Evolutionary conservation across 2,797 vertebrate genomes (phyloP).

Genomic region (Cuculus canorus): DNA sequence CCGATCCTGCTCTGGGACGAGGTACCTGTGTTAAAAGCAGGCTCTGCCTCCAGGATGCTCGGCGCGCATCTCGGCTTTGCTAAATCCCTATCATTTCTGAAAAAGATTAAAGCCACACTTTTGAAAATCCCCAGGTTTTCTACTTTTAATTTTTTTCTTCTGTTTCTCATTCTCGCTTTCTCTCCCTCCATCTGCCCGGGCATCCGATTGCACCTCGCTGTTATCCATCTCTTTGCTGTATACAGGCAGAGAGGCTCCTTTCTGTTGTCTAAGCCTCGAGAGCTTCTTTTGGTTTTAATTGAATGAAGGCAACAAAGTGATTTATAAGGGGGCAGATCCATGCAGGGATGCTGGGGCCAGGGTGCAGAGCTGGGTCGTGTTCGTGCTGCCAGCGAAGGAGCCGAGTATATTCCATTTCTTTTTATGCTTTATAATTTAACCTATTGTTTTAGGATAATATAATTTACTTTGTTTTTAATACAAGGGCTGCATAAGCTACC

Average conservation of each 20-base stretch:
- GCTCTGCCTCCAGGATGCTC: neutral
- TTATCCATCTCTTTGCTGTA: neutral
- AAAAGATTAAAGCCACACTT: neutral
- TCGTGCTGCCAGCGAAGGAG: neutral
- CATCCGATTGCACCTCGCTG: neutral
- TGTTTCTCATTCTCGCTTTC: neutral
- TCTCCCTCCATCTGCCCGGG: neutral
- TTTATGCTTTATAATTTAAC: conserved; percentile 27
- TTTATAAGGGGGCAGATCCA: conserved; percentile 57
- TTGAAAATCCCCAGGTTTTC: neutral
- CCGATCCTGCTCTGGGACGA: fast-evolving
- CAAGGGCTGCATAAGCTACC: conserved; percentile 31
- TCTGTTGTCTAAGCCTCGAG: neutral
- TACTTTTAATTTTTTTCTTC: neutral
- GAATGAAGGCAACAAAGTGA: conserved; percentile 37
- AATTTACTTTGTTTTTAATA: conserved; percentile 61
- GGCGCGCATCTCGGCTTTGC: neutral
- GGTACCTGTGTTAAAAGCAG: neutral
- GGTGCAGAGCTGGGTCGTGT: neutral
- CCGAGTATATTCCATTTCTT: neutral
- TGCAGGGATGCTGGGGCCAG: conserved; percentile 13
- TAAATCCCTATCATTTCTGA: neutral
- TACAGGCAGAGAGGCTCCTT: neutral
- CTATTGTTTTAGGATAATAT: conserved; percentile 35
- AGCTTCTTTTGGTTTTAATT: conserved; percentile 54